phyloP scores from a whole-genome alignment of 2,113 vertebrate genomes.

The Indicator maculatus region DNA sequence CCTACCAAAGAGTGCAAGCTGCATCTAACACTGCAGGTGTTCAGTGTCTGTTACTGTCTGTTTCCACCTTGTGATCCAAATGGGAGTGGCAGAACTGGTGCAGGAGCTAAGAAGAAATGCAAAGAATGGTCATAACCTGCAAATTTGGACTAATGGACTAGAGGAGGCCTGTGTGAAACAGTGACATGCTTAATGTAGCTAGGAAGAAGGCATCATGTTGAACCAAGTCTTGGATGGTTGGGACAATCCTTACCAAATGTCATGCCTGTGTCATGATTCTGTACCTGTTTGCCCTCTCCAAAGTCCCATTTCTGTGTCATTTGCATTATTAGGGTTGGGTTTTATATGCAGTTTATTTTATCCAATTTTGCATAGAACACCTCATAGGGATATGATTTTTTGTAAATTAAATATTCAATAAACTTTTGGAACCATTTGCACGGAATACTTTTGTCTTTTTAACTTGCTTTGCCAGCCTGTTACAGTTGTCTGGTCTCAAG shows the following conservation, averaged over 20 bases:
- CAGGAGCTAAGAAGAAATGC: not conserved
- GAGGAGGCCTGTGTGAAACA: not conserved
- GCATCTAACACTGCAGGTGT: not conserved
- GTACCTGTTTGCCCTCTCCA: not conserved
- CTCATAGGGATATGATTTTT: constrained; percentile 80
- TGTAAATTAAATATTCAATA: constrained; percentile 82
- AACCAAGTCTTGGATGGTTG: not conserved
- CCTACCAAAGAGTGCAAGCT: constrained; percentile 37
- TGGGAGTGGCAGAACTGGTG: not conserved
- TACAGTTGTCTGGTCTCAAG: not conserved
- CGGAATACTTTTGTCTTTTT: not conserved
- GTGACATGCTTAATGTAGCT: not conserved
- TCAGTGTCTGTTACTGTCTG: constrained; percentile 48
- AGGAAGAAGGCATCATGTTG: not conserved
- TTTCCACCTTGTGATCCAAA: constrained; percentile 41
- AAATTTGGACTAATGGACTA: constrained; percentile 11
- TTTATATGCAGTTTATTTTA: constrained; percentile 86
- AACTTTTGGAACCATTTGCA: constrained; percentile 73
- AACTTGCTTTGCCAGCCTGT: not conserved
- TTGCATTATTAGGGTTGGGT: constrained; percentile 72
- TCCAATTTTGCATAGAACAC: constrained; percentile 81
- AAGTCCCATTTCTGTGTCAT: constrained; percentile 36
- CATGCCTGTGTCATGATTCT: not conserved
- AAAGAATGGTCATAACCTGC: not conserved
- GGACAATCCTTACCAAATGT: constrained; percentile 61